Evolutionary conservation across 2,888 invertebrate species (phyloP), one percentile per base, ranked within the genome.

Genomic region (Chamaedrilus cognettii): DNA sequence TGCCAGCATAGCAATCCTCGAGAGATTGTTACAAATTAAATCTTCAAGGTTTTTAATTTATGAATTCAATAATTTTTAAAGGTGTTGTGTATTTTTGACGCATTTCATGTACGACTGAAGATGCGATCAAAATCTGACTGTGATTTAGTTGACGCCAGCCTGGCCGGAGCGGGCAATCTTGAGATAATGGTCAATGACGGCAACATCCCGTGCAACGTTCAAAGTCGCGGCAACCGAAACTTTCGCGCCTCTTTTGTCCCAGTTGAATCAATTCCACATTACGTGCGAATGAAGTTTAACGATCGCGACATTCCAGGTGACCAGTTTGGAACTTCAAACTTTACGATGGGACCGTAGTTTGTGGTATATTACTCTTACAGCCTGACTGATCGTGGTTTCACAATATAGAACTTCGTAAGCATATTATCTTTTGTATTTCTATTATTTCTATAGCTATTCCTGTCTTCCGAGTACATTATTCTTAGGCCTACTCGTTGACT

Each of bases 171-270:
- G 0, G 99, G 99, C 30, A 99, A 99, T 85, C 86, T 99, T 56
- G 98, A 99, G 85, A 98, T 99, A 68, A 96, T 96, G 0, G 97
- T 99, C 33, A 98, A 99, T 81, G 96, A 96, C 7, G 98, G 98
- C 0, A 89, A 95, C 70, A 96, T 99, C 34, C 96, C 97, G 0
- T 83, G 83, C 67, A 78, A 74, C 62, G 81, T 82, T 3, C 76
- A 82, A 58, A 80, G 80, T 69, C 68, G 70, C 0, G 97, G 97
- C 34, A 94, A 96, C 33, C 94, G 96, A 80, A 93, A 93, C 0
- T 97, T 96, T 83, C 94, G 95, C 32, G 97, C 98, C 77, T 96
- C 96, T 35, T 99, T 99, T 84, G 93, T 96, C 23, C 70, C 71
- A 5, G 34, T 50, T 4, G 71, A 67, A 7, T 49, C 67, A 3